Evolutionary conservation across 2,797 vertebrate genomes (phyloP), one percentile per base, ranked within the genome.

Genomic region (Trachurus trachurus): DNA sequence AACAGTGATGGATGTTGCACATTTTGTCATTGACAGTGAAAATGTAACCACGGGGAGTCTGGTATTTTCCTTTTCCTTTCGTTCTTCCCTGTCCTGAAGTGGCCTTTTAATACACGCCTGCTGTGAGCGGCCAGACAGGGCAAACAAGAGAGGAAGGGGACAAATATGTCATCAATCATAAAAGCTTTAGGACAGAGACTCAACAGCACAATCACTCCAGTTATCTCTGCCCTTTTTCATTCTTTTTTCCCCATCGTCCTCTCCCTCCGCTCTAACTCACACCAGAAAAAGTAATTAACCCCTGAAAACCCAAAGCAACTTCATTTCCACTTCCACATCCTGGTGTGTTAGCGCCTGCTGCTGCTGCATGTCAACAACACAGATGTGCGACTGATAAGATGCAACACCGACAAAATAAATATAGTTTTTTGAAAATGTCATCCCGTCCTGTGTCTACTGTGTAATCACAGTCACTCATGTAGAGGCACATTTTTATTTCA

Each of bases 111-210:
- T 19, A 59, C 57, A 1, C 5, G 4, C 44, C 62, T 67, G 61
- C 42, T 37, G 71, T 47, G 66, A 62, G 37, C 13, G 50, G 66
- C 61, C 74, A 66, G 40, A 64, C 40, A 29, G 61, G 49, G 34
- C 65, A 74, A 70, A 82, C 42, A 66, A 64, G 66, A 66, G 21
- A 10, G 22, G 22, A 57, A 21, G 31, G 15, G 40, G 21, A 34
- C 40, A 74, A 69, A 69, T 61, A 11, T 61, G 70, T 69, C 59
- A 69, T 59, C 70, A 57, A 52, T 74, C 47, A 66, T 42, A 64
- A 68, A 71, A 47, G 68, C 73, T 71, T 63, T 16, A 37, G 42
- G 63, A 71, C 61, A 31, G 29, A 11, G 42, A 59, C 52, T 62
- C 70, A 45, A 16, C 26, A 67, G 21, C 57, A 64, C 4, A 29